These are phyloP conservation scores for Cistogaster globosa DNA, from an alignment of 2,888 invertebrate species.

Conservation along the genomic window DNA sequence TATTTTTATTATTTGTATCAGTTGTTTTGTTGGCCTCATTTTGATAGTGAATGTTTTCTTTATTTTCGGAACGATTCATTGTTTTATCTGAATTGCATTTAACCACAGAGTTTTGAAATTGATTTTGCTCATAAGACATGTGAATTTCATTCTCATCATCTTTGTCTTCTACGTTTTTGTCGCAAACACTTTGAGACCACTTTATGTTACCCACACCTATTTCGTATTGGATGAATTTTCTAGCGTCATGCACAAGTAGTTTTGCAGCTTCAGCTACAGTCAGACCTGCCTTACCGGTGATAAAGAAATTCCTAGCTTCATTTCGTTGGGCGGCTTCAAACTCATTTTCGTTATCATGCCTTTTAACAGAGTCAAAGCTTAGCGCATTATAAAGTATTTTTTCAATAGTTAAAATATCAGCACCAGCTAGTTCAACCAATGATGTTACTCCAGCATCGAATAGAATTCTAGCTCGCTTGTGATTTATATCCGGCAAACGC, in stretches of 20 bases:
- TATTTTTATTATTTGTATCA: slow-evolving; percentile 1
- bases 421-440: slow-evolving; percentile 90
- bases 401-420: slow-evolving; percentile 88
- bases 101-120: not conserved
- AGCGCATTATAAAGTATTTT: slow-evolving; percentile 89
- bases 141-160: slow-evolving; percentile 62
- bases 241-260: slow-evolving; percentile 90
- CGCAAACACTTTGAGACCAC: slow-evolving; percentile 84
- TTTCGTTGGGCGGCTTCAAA: slow-evolving; percentile 87
- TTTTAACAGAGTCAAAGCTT: slow-evolving; percentile 93
- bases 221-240: slow-evolving; percentile 88
- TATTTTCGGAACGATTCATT: not conserved
- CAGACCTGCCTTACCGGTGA: slow-evolving; percentile 91
- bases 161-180: not conserved
- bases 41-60: slow-evolving; percentile 1
- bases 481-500: slow-evolving; percentile 92
- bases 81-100: not conserved
- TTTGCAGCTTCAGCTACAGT: slow-evolving; percentile 92
- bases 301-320: slow-evolving; percentile 88
- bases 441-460: slow-evolving; percentile 91
- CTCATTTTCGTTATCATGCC: slow-evolving; percentile 88
- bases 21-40: not conserved
- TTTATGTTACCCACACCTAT: slow-evolving; percentile 88
- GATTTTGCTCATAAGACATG: slow-evolving; percentile 73
- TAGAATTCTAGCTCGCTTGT: slow-evolving; percentile 91